Percentiles rank a stretch among this genome's conserved stretches.
phyloP scores from a whole-genome alignment of 1,140 invertebrate species.

The Meteorus sp. region DNA sequence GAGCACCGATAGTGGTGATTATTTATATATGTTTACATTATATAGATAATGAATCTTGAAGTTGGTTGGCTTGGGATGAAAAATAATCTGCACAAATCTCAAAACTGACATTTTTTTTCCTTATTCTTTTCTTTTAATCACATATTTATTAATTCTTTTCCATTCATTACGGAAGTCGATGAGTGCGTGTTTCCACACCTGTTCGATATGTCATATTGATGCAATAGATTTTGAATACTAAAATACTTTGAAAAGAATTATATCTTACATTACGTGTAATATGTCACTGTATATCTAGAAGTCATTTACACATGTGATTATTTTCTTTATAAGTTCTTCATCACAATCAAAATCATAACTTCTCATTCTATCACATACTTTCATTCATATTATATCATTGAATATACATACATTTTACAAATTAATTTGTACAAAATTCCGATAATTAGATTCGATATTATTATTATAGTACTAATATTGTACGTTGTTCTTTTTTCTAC shows the following conservation, averaged over 20 bases:
- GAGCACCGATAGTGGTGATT: too few species aligned
- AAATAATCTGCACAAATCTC: too few species aligned
- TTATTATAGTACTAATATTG: not conserved
- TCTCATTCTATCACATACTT: not conserved
- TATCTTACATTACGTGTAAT: not conserved
- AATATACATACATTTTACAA: not conserved
- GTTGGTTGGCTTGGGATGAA: too few species aligned
- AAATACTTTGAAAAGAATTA: slow-evolving; percentile 4
- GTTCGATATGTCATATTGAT: too few species aligned
- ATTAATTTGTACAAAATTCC: slow-evolving; percentile 5
- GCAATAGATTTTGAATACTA: not conserved
- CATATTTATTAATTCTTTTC: too few species aligned
- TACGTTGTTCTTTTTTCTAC: too few species aligned
- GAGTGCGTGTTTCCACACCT: too few species aligned
- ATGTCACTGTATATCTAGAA: not conserved
- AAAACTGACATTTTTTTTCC: too few species aligned
- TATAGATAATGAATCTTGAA: too few species aligned
- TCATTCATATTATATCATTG: not conserved
- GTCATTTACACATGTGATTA: not conserved
- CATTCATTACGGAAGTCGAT: too few species aligned
- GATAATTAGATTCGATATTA: not conserved
- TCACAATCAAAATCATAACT: not conserved
- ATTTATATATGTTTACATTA: too few species aligned
- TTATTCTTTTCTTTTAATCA: too few species aligned
- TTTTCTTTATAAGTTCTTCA: not conserved